Evolutionary conservation across 2,888 invertebrate species (phyloP).

Genomic region (Meliscaeva auricollis): DNA sequence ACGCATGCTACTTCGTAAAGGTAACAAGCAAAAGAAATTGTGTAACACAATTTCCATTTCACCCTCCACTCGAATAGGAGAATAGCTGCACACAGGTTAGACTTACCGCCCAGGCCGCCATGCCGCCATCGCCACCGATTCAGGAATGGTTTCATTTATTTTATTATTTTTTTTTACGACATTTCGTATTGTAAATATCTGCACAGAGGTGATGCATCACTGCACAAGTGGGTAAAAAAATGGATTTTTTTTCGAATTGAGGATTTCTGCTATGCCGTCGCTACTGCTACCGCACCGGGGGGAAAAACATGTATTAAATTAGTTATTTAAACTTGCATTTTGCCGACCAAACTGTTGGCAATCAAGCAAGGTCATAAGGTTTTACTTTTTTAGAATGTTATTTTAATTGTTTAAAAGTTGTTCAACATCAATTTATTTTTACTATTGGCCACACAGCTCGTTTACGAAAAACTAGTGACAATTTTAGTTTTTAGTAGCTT

Average conservation of each 20-base stretch:
- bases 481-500: too few species aligned
- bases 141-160: slow-evolving; percentile 36
- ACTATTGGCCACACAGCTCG: too few species aligned
- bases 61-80: slow-evolving; percentile 46
- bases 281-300: not conserved
- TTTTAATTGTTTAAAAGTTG: slow-evolving; percentile 33
- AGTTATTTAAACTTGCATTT: slow-evolving; percentile 55
- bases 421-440: slow-evolving; percentile 16
- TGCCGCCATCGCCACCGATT: not conserved
- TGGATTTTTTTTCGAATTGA: slow-evolving; percentile 7
- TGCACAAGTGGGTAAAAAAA: slow-evolving; percentile 68
- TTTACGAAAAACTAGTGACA: too few species aligned
- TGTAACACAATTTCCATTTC: slow-evolving; percentile 66
- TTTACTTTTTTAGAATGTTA: slow-evolving; percentile 37
- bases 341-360: slow-evolving; percentile 28
- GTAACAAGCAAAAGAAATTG: slow-evolving; percentile 58
- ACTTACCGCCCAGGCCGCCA: slow-evolving; percentile 28
- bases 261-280: slow-evolving; percentile 22
- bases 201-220: slow-evolving; percentile 68
- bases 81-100: slow-evolving; percentile 22
- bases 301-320: slow-evolving; percentile 42
- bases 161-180: slow-evolving; percentile 43
- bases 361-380: slow-evolving; percentile 57
- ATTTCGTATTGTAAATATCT: slow-evolving; percentile 53
- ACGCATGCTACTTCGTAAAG: slow-evolving; percentile 55